phyloP scores from a whole-genome alignment of 2,797 vertebrate genomes.

The Poliocrania exsul region DNA sequence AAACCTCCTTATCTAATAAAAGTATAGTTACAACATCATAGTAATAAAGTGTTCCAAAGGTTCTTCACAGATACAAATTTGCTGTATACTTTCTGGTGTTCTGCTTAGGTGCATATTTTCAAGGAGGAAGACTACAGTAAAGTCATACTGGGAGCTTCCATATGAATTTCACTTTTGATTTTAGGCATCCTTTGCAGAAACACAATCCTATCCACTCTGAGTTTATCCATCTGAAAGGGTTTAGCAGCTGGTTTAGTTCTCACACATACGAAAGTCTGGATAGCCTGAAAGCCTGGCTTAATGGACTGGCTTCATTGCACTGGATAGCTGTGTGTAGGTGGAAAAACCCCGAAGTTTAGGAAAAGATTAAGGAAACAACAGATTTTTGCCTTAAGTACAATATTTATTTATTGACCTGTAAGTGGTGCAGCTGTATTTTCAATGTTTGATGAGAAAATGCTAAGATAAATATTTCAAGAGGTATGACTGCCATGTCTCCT shows the following conservation, averaged over 20 bases:
- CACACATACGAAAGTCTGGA: not conserved
- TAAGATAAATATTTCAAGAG: constrained; percentile 45
- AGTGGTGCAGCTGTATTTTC: constrained; percentile 12
- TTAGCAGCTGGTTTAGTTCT: not conserved
- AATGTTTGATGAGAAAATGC: not conserved
- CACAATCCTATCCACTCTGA: not conserved
- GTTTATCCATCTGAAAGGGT: not conserved
- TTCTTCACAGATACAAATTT: not conserved
- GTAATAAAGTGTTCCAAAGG: not conserved
- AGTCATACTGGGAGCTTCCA: not conserved
- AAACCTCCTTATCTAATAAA: not conserved
- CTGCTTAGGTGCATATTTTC: not conserved
- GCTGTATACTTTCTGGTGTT: not conserved
- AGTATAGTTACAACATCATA: not conserved
- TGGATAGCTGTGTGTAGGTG: not conserved
- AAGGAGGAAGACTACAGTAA: not conserved
- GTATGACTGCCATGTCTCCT: not conserved
- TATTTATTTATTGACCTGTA: not conserved
- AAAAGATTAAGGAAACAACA: not conserved
- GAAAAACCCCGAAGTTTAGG: not conserved
- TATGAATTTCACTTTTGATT: not conserved
- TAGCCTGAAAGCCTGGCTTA: not conserved
- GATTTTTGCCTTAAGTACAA: not conserved
- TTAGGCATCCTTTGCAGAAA: not conserved
- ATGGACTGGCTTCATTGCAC: not conserved